These are phyloP conservation scores for Tachyglossus aculeatus DNA, from an alignment of 2,797 vertebrate genomes.

Conservation along the genomic window DNA sequence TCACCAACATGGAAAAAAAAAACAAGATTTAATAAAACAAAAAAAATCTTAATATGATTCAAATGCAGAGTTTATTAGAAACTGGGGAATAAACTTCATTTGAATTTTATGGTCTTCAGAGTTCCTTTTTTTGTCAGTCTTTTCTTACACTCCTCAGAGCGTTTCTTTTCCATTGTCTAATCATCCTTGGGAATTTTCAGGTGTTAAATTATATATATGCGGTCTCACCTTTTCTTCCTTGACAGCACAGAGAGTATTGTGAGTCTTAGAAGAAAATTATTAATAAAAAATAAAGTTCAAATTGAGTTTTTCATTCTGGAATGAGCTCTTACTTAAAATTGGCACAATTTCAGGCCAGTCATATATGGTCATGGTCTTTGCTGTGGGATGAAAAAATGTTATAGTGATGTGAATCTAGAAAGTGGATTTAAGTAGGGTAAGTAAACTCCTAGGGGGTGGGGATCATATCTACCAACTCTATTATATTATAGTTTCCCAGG, in stretches of 20 bases:
- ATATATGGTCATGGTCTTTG: no score
- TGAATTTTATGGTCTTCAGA: constrained; percentile 62
- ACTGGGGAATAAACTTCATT: constrained; percentile 47
- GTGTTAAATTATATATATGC: constrained; percentile 22
- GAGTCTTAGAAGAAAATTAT: not conserved
- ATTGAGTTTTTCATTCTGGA: not conserved
- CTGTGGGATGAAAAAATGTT: no score
- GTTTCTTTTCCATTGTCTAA: constrained; percentile 36
- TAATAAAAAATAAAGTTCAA: constrained; percentile 17
- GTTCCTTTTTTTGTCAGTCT: constrained; percentile 60
- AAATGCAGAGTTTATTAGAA: constrained; percentile 58
- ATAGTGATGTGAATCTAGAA: no score
- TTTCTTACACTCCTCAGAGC: constrained; percentile 51
- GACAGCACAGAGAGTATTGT: not conserved
- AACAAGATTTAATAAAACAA: constrained; percentile 59
- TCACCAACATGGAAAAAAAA: constrained; percentile 49
- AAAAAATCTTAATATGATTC: constrained; percentile 42
- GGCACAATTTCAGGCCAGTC: no score
- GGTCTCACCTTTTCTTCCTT: constrained; percentile 11
- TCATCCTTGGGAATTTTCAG: constrained; percentile 34
- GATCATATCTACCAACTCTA: no score
- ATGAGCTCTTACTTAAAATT: constrained; percentile 7
- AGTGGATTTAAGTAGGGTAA: no score
- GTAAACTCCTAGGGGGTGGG: no score
- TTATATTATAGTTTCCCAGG: no score